Conservation (phyloP, 2,797 vertebrate genomes). For the Alosa sapidissima region DNA sequence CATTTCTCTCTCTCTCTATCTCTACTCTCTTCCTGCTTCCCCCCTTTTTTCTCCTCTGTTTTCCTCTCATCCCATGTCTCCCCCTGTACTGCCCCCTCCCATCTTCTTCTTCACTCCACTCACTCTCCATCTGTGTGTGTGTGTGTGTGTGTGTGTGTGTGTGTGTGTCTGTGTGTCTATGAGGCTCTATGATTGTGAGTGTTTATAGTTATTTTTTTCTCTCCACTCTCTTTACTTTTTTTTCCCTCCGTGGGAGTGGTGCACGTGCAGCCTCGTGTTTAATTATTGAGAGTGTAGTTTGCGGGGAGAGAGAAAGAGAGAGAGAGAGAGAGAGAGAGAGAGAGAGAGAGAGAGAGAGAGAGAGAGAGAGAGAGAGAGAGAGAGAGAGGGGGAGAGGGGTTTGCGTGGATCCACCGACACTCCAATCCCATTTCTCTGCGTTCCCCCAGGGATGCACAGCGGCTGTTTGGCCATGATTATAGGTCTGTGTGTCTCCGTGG, state of each 20-base stretch:
- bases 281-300: slow-evolving; percentile 66
- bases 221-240: neutral
- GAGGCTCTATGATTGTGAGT: neutral
- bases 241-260: slow-evolving; percentile 35
- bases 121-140: neutral
- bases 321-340: neutral
- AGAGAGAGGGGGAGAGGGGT: neutral
- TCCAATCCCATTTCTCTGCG: slow-evolving; percentile 56
- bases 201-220: neutral
- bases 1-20: neutral
- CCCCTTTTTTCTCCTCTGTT: neutral
- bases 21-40: neutral
- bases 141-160: neutral
- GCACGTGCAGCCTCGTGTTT: slow-evolving; percentile 67
- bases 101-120: slow-evolving; percentile 6
- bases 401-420: slow-evolving; percentile 55
- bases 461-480: neutral
- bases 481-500: neutral
- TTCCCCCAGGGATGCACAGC: neutral
- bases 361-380: too few relatives aligned
- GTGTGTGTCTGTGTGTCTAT: neutral
- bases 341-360: neutral
- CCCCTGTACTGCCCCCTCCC: slow-evolving; percentile 21
- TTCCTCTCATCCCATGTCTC: neutral
- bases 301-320: neutral